Conservation (phyloP, 2,888 invertebrate species). For the Stenotaenia linearis region DNA sequence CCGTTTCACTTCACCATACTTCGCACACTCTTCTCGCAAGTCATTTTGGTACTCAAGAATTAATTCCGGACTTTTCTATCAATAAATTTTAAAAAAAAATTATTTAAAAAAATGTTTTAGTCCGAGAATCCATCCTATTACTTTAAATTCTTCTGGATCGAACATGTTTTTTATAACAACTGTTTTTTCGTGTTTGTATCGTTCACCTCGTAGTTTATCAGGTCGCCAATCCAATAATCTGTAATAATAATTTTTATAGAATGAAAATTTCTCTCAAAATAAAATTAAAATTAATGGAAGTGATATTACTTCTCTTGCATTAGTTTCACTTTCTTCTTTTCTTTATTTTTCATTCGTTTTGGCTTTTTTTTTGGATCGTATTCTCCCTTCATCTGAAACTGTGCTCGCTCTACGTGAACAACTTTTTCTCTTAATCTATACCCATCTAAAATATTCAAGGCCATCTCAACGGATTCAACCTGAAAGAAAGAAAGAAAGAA, state of each 20-base stretch:
- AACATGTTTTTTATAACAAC: conserved; percentile 94
- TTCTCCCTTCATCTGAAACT: conserved; percentile 85
- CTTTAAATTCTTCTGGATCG: conserved; percentile 77
- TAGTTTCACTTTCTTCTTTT: conserved; percentile 83
- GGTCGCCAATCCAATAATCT: conserved; percentile 94
- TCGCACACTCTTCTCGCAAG: conserved; percentile 77
- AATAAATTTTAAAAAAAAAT: conserved; percentile 26
- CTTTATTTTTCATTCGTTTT: conserved; percentile 75
- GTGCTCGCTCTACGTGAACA: conserved; percentile 83
- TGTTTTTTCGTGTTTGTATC: conserved; percentile 79
- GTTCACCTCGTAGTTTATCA: conserved; percentile 78
- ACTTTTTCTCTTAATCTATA: conserved; percentile 69
- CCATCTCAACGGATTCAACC: conserved; percentile 88
- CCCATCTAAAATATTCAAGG: conserved; percentile 86
- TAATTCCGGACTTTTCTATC: conserved; percentile 68
- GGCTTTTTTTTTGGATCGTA: conserved; percentile 90
- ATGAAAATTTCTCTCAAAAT: too few relatives aligned
- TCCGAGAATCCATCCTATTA: too few relatives aligned
- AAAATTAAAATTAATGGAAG: not conserved
- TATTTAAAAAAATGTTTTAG: too few relatives aligned
- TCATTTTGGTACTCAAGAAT: conserved; percentile 89
- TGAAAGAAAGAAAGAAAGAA: conserved; percentile 42
- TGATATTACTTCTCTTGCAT: conserved; percentile 76
- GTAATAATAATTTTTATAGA: too few relatives aligned
- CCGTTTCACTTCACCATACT: conserved; percentile 87